These are phyloP conservation scores for Ypsolopha scabrella DNA, from an alignment of 2,888 invertebrate genomes.

Conservation along the genomic window DNA sequence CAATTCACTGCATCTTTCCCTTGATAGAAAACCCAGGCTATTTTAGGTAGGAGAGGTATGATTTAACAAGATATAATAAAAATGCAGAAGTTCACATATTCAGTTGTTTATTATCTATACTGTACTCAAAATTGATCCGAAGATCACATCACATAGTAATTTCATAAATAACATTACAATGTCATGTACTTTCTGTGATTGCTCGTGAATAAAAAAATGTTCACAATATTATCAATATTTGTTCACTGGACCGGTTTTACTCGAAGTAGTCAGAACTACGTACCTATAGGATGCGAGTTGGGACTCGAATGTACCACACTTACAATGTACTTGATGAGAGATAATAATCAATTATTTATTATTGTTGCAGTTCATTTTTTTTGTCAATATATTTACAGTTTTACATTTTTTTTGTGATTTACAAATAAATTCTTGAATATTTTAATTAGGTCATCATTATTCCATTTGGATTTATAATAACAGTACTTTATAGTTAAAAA, in stretches of 20 bases:
- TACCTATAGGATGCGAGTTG: slow-evolving; percentile 29
- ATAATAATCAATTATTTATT: slow-evolving; percentile 43
- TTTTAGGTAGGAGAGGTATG: too few relatives aligned
- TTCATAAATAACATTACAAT: slow-evolving; percentile 73
- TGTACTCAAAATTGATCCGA: slow-evolving; percentile 81
- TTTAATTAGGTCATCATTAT: slow-evolving; percentile 69
- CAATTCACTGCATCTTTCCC: too few relatives aligned
- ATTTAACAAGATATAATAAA: slow-evolving; percentile 22
- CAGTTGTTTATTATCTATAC: slow-evolving; percentile 80
- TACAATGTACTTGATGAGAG: slow-evolving; percentile 65
- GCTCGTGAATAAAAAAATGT: slow-evolving; percentile 69
- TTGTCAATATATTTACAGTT: slow-evolving; percentile 71
- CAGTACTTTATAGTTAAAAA: slow-evolving; percentile 72
- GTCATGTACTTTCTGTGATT: slow-evolving; percentile 70
- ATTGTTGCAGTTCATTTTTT: slow-evolving; percentile 67
- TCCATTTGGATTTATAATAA: slow-evolving; percentile 69
- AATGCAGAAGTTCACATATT: slow-evolving; percentile 72
- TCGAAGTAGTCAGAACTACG: slow-evolving; percentile 58
- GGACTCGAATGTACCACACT: slow-evolving; percentile 52
- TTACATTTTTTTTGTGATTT: slow-evolving; percentile 71
- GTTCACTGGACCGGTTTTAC: slow-evolving; percentile 70
- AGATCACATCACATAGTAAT: slow-evolving; percentile 81
- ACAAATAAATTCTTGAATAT: slow-evolving; percentile 72
- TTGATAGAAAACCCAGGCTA: too few relatives aligned
- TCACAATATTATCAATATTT: slow-evolving; percentile 69